These are phyloP conservation scores for Leuctra nigra DNA, from an alignment of 2,888 invertebrate species.

Conservation along the genomic window DNA sequence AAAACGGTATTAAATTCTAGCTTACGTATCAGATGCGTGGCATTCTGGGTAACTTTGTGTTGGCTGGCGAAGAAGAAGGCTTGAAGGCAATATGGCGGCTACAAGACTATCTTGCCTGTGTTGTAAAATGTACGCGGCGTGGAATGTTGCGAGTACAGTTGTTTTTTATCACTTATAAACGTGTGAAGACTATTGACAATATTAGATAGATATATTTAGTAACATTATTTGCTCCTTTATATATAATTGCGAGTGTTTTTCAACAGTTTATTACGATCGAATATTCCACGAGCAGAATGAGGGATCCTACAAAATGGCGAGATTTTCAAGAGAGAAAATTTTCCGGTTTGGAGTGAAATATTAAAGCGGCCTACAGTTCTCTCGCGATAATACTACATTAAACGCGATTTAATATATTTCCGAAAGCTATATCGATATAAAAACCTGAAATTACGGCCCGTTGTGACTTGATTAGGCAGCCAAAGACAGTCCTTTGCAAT, in stretches of 20 bases:
- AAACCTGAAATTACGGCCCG: too few relatives aligned
- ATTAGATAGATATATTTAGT: neutral
- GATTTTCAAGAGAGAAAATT: too few relatives aligned
- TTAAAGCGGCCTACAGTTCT: too few relatives aligned
- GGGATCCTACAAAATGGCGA: constrained; percentile 27
- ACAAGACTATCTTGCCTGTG: neutral
- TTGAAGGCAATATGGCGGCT: constrained; percentile 29
- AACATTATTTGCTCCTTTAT: neutral
- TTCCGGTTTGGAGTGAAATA: too few relatives aligned
- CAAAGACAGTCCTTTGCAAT: too few relatives aligned
- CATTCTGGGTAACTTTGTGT: constrained; percentile 28
- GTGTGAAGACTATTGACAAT: neutral
- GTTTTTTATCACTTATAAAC: neutral
- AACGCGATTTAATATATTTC: too few relatives aligned
- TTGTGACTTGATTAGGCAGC: too few relatives aligned
- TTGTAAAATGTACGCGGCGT: neutral
- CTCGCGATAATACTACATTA: too few relatives aligned
- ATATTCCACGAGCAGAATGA: constrained; percentile 22
- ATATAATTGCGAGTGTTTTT: too few relatives aligned
- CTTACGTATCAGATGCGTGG: constrained; percentile 29
- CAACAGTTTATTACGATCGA: too few relatives aligned
- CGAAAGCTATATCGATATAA: too few relatives aligned
- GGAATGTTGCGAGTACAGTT: neutral
- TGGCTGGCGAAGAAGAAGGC: constrained; percentile 26
- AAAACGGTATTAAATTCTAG: constrained; percentile 30